Evolutionary conservation across 2,888 invertebrate genomes (phyloP).

Genomic region (Brenthis hecate): DNA sequence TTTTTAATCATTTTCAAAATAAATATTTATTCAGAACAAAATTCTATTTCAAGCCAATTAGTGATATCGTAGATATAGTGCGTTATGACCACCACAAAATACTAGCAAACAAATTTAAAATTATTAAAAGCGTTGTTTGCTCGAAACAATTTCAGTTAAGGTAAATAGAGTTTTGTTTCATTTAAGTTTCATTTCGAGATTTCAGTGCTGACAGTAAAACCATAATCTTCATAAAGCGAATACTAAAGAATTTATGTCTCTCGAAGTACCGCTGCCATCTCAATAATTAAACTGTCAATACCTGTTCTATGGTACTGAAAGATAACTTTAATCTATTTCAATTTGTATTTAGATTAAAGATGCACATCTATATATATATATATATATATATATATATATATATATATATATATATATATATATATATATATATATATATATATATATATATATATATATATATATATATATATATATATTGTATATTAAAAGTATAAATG

Average conservation of each 20-base stretch:
- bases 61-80: neutral
- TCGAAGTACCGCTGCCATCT: neutral
- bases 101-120: conserved; percentile 13
- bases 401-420: no score
- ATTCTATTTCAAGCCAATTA: no score
- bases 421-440: no score
- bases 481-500: no score
- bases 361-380: no score
- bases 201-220: conserved; percentile 29
- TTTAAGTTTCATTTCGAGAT: conserved; percentile 29
- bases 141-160: conserved; percentile 43
- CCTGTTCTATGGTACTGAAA: neutral
- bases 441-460: no score
- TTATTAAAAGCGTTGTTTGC: conserved; percentile 43
- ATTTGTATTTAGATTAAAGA: neutral
- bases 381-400: no score
- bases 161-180: conserved; percentile 40
- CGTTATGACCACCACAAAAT: neutral
- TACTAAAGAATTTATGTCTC: conserved; percentile 29
- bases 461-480: no score
- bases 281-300: conserved; percentile 10
- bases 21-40: no score
- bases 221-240: conserved; percentile 39
- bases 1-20: no score
- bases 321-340: neutral